Evolutionary conservation across 1,140 invertebrate genomes (phyloP).

Genomic region (Pseudachorutes palmiensis): DNA sequence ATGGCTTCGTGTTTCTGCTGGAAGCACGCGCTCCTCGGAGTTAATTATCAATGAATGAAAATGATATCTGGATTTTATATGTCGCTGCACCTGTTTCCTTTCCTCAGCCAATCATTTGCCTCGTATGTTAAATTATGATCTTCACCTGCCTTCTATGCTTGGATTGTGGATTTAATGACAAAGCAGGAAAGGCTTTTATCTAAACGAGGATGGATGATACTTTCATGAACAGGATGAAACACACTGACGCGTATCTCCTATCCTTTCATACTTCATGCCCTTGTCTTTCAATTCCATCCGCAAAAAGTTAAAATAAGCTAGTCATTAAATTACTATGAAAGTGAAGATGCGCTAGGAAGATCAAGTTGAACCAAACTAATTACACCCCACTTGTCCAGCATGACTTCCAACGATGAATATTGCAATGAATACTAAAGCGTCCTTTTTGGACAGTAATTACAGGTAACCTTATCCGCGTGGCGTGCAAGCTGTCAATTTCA

Average conservation of each 20-base stretch:
- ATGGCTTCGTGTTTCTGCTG: too few species aligned
- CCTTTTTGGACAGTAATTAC: too few species aligned
- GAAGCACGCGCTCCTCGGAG: too few species aligned
- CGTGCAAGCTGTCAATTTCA: too few species aligned
- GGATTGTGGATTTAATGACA: conserved; percentile 23
- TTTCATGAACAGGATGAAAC: not conserved
- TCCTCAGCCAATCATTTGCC: too few species aligned
- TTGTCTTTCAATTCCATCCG: conserved; percentile 6
- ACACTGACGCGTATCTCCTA: conserved; percentile 3
- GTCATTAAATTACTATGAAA: not conserved
- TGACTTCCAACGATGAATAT: not conserved
- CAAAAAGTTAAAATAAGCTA: too few species aligned
- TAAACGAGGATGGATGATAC: not conserved
- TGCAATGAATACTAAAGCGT: too few species aligned
- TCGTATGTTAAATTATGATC: too few species aligned
- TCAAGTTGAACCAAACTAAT: not conserved
- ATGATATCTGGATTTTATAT: too few species aligned
- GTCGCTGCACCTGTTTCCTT: conserved; percentile 23
- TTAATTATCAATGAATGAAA: too few species aligned
- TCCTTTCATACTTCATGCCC: not conserved
- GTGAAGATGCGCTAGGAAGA: not conserved
- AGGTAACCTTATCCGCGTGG: too few species aligned
- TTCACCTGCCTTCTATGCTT: conserved; percentile 17
- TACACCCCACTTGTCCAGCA: not conserved
- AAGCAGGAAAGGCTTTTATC: not conserved